Evolutionary conservation across 2,888 invertebrate genomes (phyloP), one percentile per base, ranked within the genome.

Genomic region (Phortica magna): DNA sequence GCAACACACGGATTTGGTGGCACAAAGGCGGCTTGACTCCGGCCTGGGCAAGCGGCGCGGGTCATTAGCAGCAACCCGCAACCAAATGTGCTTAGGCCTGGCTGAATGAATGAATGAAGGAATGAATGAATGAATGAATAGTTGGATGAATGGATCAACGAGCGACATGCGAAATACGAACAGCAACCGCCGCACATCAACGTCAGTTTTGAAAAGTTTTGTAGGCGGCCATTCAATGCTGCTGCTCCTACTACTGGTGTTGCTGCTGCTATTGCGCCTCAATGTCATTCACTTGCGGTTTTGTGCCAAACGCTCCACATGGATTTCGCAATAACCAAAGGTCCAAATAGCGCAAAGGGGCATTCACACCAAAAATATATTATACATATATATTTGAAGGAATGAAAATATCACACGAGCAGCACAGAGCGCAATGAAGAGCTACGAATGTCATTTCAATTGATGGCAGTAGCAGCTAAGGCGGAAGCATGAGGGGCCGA

Each of bases 261-360:
- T 59, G n/a, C 19, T 59, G 31, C 5, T 48, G 17, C 41, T 39
- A 22, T 77, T 76, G 73, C 80, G 65, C 53, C 55, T 53, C 55
- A 22, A 74, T 83, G 86, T 80, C 85, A 85, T 88, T 86, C 85
- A 85, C 88, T 86, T 85, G 86, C 80, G 85, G 88, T 79, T 81
- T 77, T 43, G 68, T 14, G 57, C 68, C 55, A n/a, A 74, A 74
- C 67, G 74, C 31, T 65, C 41, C 65, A 65, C 31, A 39, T 65
- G 65, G 65, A 65, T 65, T 65, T 65, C 39, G 12, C 55, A 6
- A 6, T 17, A 14, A 55, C n/a, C 55, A 55, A 19, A 22, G 7
- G 10, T 22, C 4, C 17, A 42, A 17, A 19, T 19, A 48, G 48
- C 22, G 43, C 19, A 53, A 17, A 19, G 55, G 74, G 67, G 70